Evolutionary conservation across 2,113 vertebrate species (phyloP).

Genomic region (Ptyas mucosa): DNA sequence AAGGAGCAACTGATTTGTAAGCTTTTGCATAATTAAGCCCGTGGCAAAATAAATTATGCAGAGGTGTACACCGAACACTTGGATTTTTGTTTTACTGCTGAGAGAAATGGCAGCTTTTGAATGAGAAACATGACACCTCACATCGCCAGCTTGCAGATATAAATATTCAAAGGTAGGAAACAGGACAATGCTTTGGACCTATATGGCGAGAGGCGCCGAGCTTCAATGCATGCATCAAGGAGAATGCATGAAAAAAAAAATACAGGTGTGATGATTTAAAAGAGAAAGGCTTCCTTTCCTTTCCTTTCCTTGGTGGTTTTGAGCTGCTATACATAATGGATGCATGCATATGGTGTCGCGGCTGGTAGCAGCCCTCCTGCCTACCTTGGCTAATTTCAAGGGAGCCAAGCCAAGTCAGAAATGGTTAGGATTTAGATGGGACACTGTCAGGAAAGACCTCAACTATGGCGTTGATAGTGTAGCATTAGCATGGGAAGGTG

Average conservation of each 20-base stretch:
- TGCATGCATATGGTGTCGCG: not conserved
- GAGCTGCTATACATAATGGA: not conserved
- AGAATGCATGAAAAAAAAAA: not conserved
- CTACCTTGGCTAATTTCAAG: not conserved
- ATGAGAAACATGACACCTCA: not conserved
- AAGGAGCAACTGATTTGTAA: not conserved
- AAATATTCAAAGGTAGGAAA: not conserved
- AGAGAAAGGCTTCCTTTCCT: not conserved
- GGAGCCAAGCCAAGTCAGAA: not conserved
- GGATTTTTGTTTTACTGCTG: not conserved
- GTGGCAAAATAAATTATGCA: slow-evolving; percentile 1
- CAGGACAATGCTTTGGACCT: not conserved
- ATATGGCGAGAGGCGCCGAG: accelerated
- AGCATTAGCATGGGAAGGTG: not conserved
- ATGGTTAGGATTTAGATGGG: not conserved
- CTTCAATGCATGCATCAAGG: not conserved
- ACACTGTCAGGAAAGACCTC: not conserved
- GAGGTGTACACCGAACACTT: not conserved
- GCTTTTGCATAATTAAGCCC: not conserved
- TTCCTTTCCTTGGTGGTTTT: not conserved
- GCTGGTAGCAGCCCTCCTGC: not conserved
- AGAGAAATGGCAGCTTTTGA: not conserved
- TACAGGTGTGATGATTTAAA: not conserved
- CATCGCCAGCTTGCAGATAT: not conserved
- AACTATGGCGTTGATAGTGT: not conserved